phyloP scores from a whole-genome alignment of 2,888 invertebrate genomes.

The Helobdella robusta region DNA sequence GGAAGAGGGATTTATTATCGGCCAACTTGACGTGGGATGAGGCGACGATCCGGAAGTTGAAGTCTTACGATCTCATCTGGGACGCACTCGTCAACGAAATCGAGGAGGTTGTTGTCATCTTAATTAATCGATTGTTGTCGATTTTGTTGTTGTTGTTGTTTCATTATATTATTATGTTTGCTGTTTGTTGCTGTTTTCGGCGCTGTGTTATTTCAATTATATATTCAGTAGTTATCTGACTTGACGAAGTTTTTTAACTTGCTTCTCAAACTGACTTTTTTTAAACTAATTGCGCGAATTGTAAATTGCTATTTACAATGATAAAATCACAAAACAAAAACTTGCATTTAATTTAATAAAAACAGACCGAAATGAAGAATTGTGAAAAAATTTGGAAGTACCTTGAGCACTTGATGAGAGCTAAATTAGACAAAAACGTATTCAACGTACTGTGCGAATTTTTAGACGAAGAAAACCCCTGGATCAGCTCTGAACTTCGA shows the following conservation, averaged over 20 bases:
- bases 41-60: conserved; percentile 21
- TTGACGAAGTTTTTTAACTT: too few species aligned
- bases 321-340: too few species aligned
- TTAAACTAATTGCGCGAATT: too few species aligned
- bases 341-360: neutral
- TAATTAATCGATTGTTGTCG: too few species aligned
- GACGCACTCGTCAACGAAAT: conserved; percentile 17
- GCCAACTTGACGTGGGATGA: conserved; percentile 23
- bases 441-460: conserved; percentile 29
- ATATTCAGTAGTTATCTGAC: too few species aligned
- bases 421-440: conserved; percentile 14
- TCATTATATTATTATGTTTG: too few species aligned
- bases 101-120: conserved; percentile 22
- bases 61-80: conserved; percentile 20
- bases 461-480: conserved; percentile 29
- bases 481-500: conserved; percentile 30
- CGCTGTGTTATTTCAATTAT: too few species aligned
- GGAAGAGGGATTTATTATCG: conserved; percentile 28
- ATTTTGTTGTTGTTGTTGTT: too few species aligned
- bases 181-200: too few species aligned
- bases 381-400: conserved; percentile 27
- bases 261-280: too few species aligned
- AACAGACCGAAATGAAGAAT: conserved; percentile 28
- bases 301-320: too few species aligned
- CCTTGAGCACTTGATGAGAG: conserved; percentile 28